Conservation (phyloP, 1,140 invertebrate species). For the Nasonia longicornis region DNA sequence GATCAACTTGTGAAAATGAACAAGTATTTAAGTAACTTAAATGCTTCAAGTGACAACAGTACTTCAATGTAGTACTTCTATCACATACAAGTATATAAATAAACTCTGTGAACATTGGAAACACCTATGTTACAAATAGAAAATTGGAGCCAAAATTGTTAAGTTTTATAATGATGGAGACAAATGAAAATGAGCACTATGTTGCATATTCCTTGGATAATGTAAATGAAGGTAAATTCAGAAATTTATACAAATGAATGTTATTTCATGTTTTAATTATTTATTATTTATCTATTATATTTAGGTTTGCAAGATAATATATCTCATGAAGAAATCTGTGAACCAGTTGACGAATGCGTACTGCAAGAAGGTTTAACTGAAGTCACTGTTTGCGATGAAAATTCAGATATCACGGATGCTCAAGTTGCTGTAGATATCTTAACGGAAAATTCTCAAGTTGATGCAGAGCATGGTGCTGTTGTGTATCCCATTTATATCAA, state of each 20-base stretch:
- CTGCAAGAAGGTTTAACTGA: constrained; percentile 53
- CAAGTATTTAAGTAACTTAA: too few relatives aligned
- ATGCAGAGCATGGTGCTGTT: constrained; percentile 52
- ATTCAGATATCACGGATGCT: constrained; percentile 48
- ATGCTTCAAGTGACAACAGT: too few relatives aligned
- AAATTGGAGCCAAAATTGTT: neutral
- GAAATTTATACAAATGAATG: neutral
- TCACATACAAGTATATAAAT: too few relatives aligned
- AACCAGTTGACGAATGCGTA: constrained; percentile 55
- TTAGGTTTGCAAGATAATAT: constrained; percentile 56
- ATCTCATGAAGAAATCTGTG: constrained; percentile 64
- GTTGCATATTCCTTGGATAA: constrained; percentile 59
- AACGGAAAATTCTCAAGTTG: constrained; percentile 53
- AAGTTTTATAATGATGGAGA: constrained; percentile 55
- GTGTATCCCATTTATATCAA: constrained; percentile 63
- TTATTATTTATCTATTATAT: constrained; percentile 8
- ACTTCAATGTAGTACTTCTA: too few relatives aligned
- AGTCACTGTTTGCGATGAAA: constrained; percentile 48
- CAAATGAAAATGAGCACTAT: constrained; percentile 60
- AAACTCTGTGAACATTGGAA: too few relatives aligned
- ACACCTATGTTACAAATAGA: neutral
- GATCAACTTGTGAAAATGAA: too few relatives aligned
- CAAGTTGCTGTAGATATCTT: constrained; percentile 55
- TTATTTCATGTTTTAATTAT: neutral
- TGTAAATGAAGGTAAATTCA: constrained; percentile 52